Base-by-base conservation (phyloP, 2,888 invertebrate genomes). In the Taenaris catops region DNA sequence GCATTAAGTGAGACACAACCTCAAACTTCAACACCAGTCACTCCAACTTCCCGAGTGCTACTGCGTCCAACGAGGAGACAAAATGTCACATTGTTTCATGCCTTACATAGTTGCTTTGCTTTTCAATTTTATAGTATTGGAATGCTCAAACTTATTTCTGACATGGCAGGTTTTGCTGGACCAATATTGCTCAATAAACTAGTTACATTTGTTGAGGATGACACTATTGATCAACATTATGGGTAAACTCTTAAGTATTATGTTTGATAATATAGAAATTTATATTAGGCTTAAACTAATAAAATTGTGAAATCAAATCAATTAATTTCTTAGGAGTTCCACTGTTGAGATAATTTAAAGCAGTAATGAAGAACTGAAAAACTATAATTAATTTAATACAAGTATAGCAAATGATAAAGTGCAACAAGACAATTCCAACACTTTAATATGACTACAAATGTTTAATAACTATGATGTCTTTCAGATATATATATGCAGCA, bases 121-220 rank as follows among this genome's bases (percentile, higher is more conserved):
- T 61, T 90, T 34, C 92, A 95, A 61, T 97, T 96, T 80, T 96
- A 96, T 63, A 89, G 91, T 21, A 91, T 97, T 53, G 97, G 96
- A 16, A 59, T 96, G 35, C 71, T 97, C 5, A 95, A 96, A 70
- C 88, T 99, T 23, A 63, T 93, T 2, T 92, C 95, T 0, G 98
- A 99, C 63, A 89, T 90, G 56, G 88, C 94, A 1, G 93, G 93
- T 1, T 99, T 99, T 79, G 93, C 93, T 8, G 96, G 96, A 0
- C 99, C 99, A 0, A 73, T 99, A 39, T 79, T 99, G 16, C 87
- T 99, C 1, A 96, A 96, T 61, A 90, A 88, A 57, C 83, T 99
- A 12, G 91, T 99, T 1, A 81, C 88, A 10, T 96, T 92, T 63
- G 91, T 96, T 41, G 93, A 96, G 67, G 90, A 92, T 52, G 89